Percentiles rank a stretch among this genome's conserved stretches.
Evolutionary conservation across 2,113 vertebrate species (phyloP).

Genomic region (Gasterosteus aculeatus): DNA sequence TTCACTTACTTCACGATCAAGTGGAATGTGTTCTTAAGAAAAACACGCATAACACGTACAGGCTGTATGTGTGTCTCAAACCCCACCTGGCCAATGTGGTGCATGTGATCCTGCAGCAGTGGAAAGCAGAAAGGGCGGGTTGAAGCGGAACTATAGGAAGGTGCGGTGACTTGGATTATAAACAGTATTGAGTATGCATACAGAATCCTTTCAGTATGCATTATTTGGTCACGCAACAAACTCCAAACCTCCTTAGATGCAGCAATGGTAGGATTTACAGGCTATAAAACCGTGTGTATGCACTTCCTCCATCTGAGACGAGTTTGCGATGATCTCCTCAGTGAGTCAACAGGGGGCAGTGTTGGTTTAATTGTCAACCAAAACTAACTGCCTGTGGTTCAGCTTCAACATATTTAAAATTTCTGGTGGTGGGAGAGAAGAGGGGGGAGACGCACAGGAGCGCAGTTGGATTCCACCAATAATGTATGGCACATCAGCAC

Average conservation of each 20-base stretch:
- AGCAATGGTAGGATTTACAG: neutral
- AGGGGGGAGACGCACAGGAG: neutral
- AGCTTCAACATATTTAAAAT: constrained; percentile 35
- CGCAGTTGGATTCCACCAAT: constrained; percentile 9
- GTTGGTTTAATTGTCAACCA: constrained; percentile 39
- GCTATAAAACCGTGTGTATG: neutral
- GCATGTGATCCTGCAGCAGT: neutral
- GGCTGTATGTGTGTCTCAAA: neutral
- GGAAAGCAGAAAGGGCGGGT: neutral
- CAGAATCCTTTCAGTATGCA: neutral
- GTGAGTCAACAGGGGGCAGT: constrained; percentile 66
- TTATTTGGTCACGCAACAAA: neutral
- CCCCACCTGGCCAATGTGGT: neutral
- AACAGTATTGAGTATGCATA: neutral
- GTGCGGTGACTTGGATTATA: neutral
- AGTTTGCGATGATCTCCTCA: neutral
- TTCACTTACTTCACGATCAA: neutral
- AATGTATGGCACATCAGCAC: constrained; percentile 38
- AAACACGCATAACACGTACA: neutral
- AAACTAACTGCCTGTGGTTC: neutral
- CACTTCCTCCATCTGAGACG: neutral
- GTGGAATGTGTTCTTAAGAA: neutral
- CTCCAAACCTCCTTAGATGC: neutral
- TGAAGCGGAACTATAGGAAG: neutral
- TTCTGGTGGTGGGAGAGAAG: neutral